Conservation (phyloP, 2,888 invertebrate genomes). For the Phaonia tiefii region DNA sequence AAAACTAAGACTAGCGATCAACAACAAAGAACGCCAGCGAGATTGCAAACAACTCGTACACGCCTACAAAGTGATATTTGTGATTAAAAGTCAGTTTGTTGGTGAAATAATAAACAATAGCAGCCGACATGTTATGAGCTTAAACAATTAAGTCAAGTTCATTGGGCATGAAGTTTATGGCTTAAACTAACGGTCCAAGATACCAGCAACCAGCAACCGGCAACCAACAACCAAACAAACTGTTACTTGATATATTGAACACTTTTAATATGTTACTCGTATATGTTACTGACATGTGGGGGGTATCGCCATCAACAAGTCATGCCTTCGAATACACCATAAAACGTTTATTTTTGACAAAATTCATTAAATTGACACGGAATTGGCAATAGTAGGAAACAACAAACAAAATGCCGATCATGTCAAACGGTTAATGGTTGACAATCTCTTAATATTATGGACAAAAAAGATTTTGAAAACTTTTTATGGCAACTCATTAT, state of each 20-base stretch:
- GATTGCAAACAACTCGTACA: neutral
- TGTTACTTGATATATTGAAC: neutral
- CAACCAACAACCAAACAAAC: too few relatives aligned
- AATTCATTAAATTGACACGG: conserved; percentile 24
- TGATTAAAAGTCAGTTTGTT: neutral
- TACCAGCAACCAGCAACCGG: neutral
- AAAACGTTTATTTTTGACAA: conserved; percentile 8
- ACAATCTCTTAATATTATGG: too few relatives aligned
- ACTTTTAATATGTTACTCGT: neutral
- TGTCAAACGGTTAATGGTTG: too few relatives aligned
- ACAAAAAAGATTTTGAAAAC: too few relatives aligned
- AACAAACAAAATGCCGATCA: neutral
- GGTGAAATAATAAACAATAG: neutral
- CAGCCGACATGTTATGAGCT: neutral
- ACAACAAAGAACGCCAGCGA: neutral
- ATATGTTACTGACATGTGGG: neutral
- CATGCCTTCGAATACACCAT: neutral
- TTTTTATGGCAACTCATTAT: too few relatives aligned
- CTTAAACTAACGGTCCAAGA: neutral
- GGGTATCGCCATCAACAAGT: neutral
- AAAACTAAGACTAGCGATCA: neutral
- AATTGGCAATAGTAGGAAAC: neutral
- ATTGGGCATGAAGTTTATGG: conserved; percentile 25
- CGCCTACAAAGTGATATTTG: conserved; percentile 18
- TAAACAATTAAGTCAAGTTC: conserved; percentile 26